Evolutionary conservation across 2,797 vertebrate species (phyloP).

Genomic region (Clarias fuscus): DNA sequence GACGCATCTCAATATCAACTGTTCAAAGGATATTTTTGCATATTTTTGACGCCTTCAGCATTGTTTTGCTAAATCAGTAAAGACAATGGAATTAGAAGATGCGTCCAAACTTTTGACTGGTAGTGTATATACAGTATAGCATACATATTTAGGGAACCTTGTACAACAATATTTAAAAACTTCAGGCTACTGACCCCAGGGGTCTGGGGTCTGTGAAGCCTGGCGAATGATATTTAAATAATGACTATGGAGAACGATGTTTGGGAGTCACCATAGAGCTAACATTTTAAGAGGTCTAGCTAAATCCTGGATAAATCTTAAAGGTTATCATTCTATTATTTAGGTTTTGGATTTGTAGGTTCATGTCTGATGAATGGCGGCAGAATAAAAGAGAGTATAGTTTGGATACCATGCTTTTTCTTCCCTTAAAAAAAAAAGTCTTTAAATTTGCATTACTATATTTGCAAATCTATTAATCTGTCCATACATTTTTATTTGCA

Average conservation of each 20-base stretch:
- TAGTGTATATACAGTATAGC: too few species aligned
- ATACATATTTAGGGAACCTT: background rate
- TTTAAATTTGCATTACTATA: too few species aligned
- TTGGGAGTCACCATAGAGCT: background rate
- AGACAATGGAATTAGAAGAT: too few species aligned
- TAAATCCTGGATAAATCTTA: background rate
- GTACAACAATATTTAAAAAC: background rate
- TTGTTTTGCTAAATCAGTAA: too few species aligned
- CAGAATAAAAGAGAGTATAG: background rate
- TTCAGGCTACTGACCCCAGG: background rate
- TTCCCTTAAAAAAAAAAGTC: background rate
- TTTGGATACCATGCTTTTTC: background rate
- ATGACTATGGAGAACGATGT: background rate
- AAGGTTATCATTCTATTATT: background rate
- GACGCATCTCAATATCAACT: too few species aligned
- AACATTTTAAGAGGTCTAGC: background rate
- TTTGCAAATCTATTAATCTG: too few species aligned
- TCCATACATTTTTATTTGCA: constrained; percentile 1
- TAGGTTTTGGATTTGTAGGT: background rate
- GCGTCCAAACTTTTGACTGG: too few species aligned
- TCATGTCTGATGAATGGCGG: too few species aligned
- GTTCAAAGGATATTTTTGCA: too few species aligned
- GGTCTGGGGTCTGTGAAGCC: background rate
- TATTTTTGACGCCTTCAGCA: too few species aligned
- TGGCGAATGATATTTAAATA: background rate